Base-by-base conservation (phyloP, 2,888 invertebrate species). In the Tyria jacobaeae region DNA sequence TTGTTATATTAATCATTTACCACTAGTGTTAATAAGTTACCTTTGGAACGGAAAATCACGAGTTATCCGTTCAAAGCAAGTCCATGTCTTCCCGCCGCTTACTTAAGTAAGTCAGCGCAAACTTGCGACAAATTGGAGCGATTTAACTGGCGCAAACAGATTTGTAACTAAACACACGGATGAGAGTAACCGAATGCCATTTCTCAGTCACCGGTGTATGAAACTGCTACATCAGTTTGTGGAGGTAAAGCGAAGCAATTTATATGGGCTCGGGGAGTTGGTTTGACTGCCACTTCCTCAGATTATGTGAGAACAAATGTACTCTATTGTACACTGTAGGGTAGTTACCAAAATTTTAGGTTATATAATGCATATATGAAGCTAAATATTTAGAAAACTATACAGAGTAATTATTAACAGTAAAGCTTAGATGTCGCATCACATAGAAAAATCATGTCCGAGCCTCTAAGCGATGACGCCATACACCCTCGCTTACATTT, bases 121-220 rank as follows among this genome's bases (percentile, higher is more conserved):
- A 39, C 39, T 21, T 5, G n/a, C 25, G 60, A 60, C 44, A 60
- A 60, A 60, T 50, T 44, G 60, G 44, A 50, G 24, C 41, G 49
- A 55, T 60, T 60, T 54, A 60, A 39, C 60, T 59, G 49, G 21
- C 39, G 39, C 49, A 54, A 60, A 60, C 60, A 27, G 47, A 60
- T 60, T 60, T 60, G 41, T 55, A 50, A 41, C 53, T 27, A 60
- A 41, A 55, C 60, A 50, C 41, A 17, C 39, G 60, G 48, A 50
- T 60, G 55, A 50, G 50, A 50, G 50, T 14, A 7, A 55, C 55
- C 60, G 25, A 55, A 21, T 25, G 24, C 34, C 14, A 60, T 60
- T 55, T 44, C 55, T 60, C 54, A 60, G 49, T 60, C 54, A 60
- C 55, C 25, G 41, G 41, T 60, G 55, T 60, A 55, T 60, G 60